Percentiles rank a stretch among this genome's conserved stretches.
Evolutionary conservation across 2,888 invertebrate species (phyloP).

Genomic region (Andrena camellia): DNA sequence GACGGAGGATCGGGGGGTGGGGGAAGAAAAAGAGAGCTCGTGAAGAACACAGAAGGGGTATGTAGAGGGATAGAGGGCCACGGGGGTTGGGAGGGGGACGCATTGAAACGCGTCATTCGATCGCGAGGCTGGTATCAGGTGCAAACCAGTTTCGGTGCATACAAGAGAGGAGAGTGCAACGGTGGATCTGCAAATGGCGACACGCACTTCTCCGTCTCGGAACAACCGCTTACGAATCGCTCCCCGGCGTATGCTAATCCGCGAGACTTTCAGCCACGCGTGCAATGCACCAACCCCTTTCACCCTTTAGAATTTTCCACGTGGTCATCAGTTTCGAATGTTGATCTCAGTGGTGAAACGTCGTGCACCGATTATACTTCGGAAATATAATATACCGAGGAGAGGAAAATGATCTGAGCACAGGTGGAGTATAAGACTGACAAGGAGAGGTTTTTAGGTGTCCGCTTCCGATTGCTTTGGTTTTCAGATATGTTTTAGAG

Average conservation of each 20-base stretch:
- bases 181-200: conserved; percentile 77
- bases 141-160: conserved; percentile 83
- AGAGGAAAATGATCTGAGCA: too few species aligned
- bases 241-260: conserved; percentile 30
- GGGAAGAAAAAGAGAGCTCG: conserved; percentile 5
- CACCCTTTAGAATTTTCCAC: neutral
- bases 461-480: too few species aligned
- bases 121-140: conserved; percentile 83
- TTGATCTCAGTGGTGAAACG: too few species aligned
- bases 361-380: too few species aligned
- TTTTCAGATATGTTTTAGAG: too few species aligned
- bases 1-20: conserved; percentile 1
- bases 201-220: conserved; percentile 67
- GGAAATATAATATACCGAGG: too few species aligned
- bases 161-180: conserved; percentile 63
- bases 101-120: conserved; percentile 84
- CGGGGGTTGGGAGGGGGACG: conserved; percentile 58
- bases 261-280: conserved; percentile 39
- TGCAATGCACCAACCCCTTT: conserved; percentile 20
- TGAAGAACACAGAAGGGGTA: conserved; percentile 14
- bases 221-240: conserved; percentile 44
- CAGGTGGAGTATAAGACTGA: too few species aligned
- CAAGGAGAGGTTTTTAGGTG: too few species aligned
- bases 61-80: conserved; percentile 25
- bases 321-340: too few species aligned